Percentiles rank a stretch among this genome's conserved stretches.
Conservation (phyloP, 2,113 vertebrate species). For the Pionites leucogaster region DNA sequence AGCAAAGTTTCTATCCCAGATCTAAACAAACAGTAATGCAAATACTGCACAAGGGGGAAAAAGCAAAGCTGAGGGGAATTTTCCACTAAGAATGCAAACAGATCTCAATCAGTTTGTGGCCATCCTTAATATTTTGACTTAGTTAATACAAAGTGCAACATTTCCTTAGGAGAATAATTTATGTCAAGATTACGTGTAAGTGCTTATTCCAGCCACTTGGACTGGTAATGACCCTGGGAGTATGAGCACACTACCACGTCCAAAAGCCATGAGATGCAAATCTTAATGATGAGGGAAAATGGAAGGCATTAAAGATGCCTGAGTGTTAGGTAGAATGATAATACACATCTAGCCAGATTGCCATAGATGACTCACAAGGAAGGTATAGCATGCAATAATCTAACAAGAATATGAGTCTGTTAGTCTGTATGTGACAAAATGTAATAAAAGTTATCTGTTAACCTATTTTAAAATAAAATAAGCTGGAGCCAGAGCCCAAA, state of each 20-base stretch:
- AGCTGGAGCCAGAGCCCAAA: neutral
- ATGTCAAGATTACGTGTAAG: neutral
- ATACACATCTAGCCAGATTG: neutral
- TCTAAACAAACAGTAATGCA: neutral
- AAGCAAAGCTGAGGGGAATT: neutral
- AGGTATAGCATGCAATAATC: neutral
- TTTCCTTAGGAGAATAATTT: neutral
- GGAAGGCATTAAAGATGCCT: neutral
- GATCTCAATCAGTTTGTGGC: neutral
- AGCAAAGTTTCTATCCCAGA: neutral
- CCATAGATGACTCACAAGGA: neutral
- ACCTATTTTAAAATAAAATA: neutral
- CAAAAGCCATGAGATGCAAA: neutral
- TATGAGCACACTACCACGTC: neutral
- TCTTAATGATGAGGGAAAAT: neutral
- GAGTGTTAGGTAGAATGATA: neutral
- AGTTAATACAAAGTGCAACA: neutral
- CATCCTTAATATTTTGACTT: neutral
- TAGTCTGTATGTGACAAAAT: neutral
- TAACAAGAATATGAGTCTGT: neutral
- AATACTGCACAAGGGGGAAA: neutral
- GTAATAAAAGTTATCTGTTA: neutral
- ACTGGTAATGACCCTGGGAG: fast-evolving
- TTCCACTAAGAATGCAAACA: neutral
- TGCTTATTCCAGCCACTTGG: neutral